Base-by-base conservation (phyloP, 2,888 invertebrate species). In the Sisyra terminalis region DNA sequence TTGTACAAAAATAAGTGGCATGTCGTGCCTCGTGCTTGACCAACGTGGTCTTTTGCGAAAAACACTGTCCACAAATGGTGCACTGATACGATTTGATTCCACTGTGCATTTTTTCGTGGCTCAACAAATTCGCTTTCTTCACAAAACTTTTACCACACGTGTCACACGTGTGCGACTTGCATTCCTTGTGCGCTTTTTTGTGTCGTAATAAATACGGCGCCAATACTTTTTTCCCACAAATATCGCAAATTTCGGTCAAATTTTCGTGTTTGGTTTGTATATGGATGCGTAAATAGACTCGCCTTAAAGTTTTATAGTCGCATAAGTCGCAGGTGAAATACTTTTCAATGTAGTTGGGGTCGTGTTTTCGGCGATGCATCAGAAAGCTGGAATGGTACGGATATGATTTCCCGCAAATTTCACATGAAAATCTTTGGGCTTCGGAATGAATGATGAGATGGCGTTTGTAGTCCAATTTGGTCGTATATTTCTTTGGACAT, bases 31-130 rank as follows among this genome's bases (percentile, higher is more conserved):
- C 42, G 16, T 42, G 42, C 13, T 42, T 42, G 9, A 42, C 15
- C 14, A 42, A 30, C 2, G 37, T 42, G 9, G 34, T 41, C 13
- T 41, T 41, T 50, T 71, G 70, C 0, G 68, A 64, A 50, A 71
- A 71, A 2, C 64, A 59, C 48, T 66, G 69, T 2, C 58, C 59
- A 45, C 70, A 70, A 43, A 63, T 56, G 35, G 63, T 60, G 31
- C 56, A 56, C 24, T 46, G 46, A 40, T 50, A 54, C 11, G 54
- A 55, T 43, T 43, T 43, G n/a, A 37, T 18, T 5, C 43, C 43
- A 38, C 14, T 38, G 8, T 43, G 43, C 6, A 37, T 43, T n/a
- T 31, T 29, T 10, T 24, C 8, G 30, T 43, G 43, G 29, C 29
- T 43, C 3, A 43, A 11, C 14, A 43, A 10, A 43, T 43, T 37